These are phyloP conservation scores for human (Homo sapiens) DNA, from an alignment of 2,113 vertebrate species.

Conservation along the genomic window DNA sequence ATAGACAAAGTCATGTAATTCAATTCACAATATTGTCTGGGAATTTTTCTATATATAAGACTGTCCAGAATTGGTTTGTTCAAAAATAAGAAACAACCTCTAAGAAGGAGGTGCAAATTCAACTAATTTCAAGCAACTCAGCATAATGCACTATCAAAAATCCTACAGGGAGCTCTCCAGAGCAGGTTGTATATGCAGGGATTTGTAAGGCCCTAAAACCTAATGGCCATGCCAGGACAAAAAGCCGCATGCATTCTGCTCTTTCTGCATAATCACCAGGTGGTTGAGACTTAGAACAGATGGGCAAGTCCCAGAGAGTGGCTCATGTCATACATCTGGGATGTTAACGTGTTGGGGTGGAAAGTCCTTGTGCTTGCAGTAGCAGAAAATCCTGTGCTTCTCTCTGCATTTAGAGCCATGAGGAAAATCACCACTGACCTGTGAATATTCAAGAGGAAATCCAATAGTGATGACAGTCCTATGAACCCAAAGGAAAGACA, in stretches of 20 bases:
- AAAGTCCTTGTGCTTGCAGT: not conserved
- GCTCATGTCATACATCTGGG: constrained; percentile 44
- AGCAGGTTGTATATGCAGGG: not conserved
- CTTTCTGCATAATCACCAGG: not conserved
- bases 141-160: not conserved
- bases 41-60: not conserved
- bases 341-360: constrained; percentile 61
- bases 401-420: constrained; percentile 1
- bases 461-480: not conserved
- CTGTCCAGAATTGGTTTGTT: not conserved
- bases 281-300: not conserved
- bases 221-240: not conserved
- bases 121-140: not conserved
- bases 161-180: not conserved
- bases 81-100: not conserved
- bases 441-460: constrained; percentile 56
- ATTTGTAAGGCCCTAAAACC: not conserved
- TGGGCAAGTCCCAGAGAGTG: not conserved
- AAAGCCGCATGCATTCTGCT: not conserved
- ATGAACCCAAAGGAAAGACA: constrained; percentile 50
- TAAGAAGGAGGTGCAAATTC: not conserved
- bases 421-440: constrained; percentile 61
- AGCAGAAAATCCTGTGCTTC: not conserved
- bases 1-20: not conserved
- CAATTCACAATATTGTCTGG: not conserved